Evolutionary conservation across 2,888 invertebrate species (phyloP).

Genomic region (Trisateles emortualis): DNA sequence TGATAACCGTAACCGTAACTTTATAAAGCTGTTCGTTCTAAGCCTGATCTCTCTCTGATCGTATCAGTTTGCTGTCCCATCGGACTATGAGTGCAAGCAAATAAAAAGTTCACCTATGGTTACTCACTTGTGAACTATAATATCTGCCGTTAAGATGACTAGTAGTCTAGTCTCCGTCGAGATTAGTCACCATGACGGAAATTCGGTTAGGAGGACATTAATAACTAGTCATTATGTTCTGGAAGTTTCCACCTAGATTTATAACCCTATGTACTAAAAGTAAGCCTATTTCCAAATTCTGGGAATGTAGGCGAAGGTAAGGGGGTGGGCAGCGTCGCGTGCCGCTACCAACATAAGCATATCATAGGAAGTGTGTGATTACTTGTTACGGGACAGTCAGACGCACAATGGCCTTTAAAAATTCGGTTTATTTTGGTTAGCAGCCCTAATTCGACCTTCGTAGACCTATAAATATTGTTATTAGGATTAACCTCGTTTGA

Average conservation of each 20-base stretch:
- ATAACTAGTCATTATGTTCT: too few species aligned
- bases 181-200: too few species aligned
- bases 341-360: constrained; percentile 72
- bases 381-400: constrained; percentile 67
- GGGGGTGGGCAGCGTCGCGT: constrained; percentile 66
- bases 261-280: constrained; percentile 25
- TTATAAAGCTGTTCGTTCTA: too few species aligned
- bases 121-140: too few species aligned
- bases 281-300: constrained; percentile 18
- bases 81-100: too few species aligned
- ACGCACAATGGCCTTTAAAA: constrained; percentile 48
- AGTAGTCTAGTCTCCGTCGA: too few species aligned
- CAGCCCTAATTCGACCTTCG: constrained; percentile 37
- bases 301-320: constrained; percentile 49
- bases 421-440: constrained; percentile 6
- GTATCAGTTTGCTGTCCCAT: too few species aligned
- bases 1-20: too few species aligned
- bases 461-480: constrained; percentile 47
- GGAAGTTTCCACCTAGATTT: not conserved
- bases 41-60: too few species aligned
- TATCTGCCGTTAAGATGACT: too few species aligned
- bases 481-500: constrained; percentile 52
- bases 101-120: too few species aligned
- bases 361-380: constrained; percentile 75
- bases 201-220: too few species aligned